These are phyloP conservation scores for Malurus leucopterus DNA, from an alignment of 2,797 vertebrate genomes.

Conservation along the genomic window DNA sequence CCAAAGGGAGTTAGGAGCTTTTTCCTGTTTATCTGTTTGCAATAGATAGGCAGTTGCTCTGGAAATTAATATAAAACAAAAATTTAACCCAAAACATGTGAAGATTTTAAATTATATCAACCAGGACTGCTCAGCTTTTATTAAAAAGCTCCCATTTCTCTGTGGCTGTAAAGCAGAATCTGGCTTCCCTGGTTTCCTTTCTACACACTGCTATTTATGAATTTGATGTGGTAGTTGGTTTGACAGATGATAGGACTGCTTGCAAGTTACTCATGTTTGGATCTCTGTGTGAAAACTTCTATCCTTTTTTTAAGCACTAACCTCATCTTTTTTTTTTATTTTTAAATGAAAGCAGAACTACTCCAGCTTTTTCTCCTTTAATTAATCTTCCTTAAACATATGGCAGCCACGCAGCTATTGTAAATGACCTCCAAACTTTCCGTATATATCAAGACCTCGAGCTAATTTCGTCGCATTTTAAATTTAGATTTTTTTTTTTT, in stretches of 20 bases:
- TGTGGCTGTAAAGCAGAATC: not conserved
- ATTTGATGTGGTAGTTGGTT: not conserved
- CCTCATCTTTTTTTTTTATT: not conserved
- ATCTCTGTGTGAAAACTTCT: not conserved
- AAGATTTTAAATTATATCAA: not conserved
- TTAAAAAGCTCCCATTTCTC: not conserved
- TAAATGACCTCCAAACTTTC: not conserved
- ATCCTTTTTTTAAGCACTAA: not conserved
- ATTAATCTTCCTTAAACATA: not conserved
- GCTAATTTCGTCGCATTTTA: not conserved
- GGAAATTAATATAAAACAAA: not conserved
- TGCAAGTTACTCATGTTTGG: slow-evolving; percentile 13
- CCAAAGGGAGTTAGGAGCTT: not conserved
- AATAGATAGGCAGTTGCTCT: not conserved
- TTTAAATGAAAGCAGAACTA: not conserved
- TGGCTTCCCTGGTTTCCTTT: not conserved
- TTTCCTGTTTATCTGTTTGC: not conserved
- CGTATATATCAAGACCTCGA: not conserved
- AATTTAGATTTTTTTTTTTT: not conserved
- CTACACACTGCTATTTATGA: not conserved
- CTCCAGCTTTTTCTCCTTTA: not conserved
- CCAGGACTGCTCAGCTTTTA: not conserved
- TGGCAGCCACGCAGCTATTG: not conserved
- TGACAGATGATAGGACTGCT: slow-evolving; percentile 3
- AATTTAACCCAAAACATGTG: not conserved